These are phyloP conservation scores for Mastigias papua DNA, from an alignment of 30 jellyfish, hydroid and myxozoan genomes.

Conservation along the genomic window DNA sequence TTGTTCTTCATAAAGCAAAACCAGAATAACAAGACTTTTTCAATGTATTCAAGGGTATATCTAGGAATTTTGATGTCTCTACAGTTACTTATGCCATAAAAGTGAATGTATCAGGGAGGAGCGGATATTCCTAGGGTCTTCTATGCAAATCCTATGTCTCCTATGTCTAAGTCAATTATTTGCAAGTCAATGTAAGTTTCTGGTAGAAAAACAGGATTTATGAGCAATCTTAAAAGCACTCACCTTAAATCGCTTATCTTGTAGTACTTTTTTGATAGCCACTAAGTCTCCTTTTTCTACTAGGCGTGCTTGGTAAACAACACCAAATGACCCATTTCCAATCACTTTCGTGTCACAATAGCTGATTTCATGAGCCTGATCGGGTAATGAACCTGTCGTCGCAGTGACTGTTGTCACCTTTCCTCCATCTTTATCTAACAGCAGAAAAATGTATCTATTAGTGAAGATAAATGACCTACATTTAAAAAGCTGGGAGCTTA, in stretches of 20 bases:
- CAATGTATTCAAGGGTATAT: no score
- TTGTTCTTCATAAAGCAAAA: no score
- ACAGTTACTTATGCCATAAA: no score
- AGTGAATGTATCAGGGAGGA: no score
- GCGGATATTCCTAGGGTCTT: no score
- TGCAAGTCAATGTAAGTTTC: no score
- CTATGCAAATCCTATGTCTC: no score
- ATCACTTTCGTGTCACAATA: constrained; percentile 93
- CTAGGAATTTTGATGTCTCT: no score
- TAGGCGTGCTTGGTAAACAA: constrained; percentile 95
- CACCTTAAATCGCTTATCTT: constrained; percentile 96
- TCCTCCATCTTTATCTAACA: constrained; percentile 97
- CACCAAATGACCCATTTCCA: constrained; percentile 99
- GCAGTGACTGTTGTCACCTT: constrained; percentile 93
- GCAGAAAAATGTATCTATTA: neutral
- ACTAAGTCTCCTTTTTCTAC: constrained; percentile 87
- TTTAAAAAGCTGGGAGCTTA: no score
- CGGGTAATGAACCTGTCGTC: constrained; percentile 95
- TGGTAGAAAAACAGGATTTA: neutral
- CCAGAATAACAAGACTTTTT: no score
- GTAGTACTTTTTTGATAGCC: constrained; percentile 95
- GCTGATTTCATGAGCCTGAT: constrained; percentile 94
- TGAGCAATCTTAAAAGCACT: neutral
- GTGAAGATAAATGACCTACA: neutral
- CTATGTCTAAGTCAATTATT: no score